These are phyloP conservation scores for Campopleginae sp. DNA, from an alignment of 2,888 invertebrate species.

Conservation along the genomic window DNA sequence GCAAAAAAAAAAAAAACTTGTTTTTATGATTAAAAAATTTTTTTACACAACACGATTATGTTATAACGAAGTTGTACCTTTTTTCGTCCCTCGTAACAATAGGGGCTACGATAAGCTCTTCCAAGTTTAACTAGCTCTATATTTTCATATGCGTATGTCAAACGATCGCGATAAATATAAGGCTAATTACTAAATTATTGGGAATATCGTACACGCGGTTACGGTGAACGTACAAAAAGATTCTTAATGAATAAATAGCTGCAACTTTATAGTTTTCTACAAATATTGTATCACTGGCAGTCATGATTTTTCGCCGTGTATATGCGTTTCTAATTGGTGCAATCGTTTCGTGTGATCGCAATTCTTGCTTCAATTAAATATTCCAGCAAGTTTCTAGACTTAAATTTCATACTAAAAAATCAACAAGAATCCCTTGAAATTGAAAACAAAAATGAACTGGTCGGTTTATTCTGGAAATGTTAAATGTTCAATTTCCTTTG, in stretches of 20 bases:
- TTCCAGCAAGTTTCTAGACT: not conserved
- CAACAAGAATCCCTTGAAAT: not conserved
- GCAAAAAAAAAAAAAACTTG: constrained; percentile 38
- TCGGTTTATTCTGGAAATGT: not conserved
- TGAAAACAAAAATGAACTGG: not conserved
- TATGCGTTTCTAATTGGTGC: constrained; percentile 17
- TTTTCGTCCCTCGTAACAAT: constrained; percentile 39
- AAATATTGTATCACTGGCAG: constrained; percentile 60
- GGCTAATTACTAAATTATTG: constrained; percentile 46
- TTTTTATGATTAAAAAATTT: constrained; percentile 61
- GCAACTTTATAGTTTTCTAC: constrained; percentile 53
- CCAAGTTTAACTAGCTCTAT: constrained; percentile 30
- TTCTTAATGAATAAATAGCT: constrained; percentile 59
- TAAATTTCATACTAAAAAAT: not conserved
- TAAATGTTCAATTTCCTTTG: not conserved
- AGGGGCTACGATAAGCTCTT: constrained; percentile 61
- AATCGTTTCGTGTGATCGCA: not conserved
- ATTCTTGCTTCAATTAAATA: constrained; percentile 27
- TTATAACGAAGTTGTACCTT: constrained; percentile 53
- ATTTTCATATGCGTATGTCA: constrained; percentile 26
- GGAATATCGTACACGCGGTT: constrained; percentile 37
- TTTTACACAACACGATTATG: constrained; percentile 67
- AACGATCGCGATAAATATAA: constrained; percentile 61
- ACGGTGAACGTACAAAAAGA: constrained; percentile 51
- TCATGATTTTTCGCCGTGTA: not conserved